phyloP scores from a whole-genome alignment of 64 coral and sea anemone species.

The Anthopleura sola region DNA sequence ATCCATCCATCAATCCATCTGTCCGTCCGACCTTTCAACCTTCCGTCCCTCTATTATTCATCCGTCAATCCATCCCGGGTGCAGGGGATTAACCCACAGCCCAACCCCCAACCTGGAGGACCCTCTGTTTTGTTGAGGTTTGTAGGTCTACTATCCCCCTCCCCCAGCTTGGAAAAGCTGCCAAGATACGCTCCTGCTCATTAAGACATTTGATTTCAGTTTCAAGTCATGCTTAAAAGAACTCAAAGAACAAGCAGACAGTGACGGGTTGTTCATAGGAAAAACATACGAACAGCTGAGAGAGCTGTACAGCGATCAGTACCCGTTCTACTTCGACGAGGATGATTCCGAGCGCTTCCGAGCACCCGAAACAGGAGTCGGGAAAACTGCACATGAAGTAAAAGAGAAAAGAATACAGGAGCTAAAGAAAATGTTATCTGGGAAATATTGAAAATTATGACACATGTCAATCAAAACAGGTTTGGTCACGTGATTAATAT shows the following conservation, averaged over 20 bases:
- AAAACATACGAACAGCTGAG: slow-evolving; percentile 68
- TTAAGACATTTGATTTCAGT: slow-evolving; percentile 53
- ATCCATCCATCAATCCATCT: too few species aligned
- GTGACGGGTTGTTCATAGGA: slow-evolving; percentile 76
- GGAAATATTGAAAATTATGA: background rate
- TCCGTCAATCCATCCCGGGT: too few species aligned
- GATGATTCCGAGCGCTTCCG: slow-evolving; percentile 42
- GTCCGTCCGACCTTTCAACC: too few species aligned
- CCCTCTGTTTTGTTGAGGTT: too few species aligned
- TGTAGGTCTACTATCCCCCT: too few species aligned
- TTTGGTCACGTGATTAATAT: background rate
- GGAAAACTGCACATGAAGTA: slow-evolving; percentile 31
- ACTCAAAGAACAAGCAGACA: slow-evolving; percentile 75
- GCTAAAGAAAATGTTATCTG: background rate
- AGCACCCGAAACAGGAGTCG: slow-evolving; percentile 22
- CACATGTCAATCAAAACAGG: background rate
- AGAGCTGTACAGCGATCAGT: slow-evolving; percentile 37
- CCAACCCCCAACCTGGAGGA: too few species aligned
- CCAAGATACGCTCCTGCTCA: too few species aligned
- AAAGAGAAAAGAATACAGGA: slow-evolving; percentile 20
- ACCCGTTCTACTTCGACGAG: slow-evolving; percentile 45
- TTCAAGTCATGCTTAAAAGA: slow-evolving; percentile 65
- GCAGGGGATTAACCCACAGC: too few species aligned
- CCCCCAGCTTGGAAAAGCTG: too few species aligned
- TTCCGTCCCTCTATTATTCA: too few species aligned